Evolutionary conservation across 2,888 invertebrate species (phyloP).

Genomic region (Xestia sexstrigata): DNA sequence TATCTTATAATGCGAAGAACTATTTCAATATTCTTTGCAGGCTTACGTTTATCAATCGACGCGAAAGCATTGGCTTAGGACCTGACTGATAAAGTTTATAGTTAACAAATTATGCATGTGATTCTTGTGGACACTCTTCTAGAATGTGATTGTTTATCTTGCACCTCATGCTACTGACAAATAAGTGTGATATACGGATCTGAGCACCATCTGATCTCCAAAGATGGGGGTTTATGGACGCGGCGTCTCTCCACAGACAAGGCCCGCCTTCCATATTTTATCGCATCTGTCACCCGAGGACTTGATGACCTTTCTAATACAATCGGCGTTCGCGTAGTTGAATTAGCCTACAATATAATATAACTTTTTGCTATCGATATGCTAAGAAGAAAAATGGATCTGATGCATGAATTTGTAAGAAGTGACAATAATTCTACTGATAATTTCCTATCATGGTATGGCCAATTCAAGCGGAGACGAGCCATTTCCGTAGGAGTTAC

Average conservation of each 20-base stretch:
- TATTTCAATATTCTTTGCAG: neutral
- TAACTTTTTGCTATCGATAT: neutral
- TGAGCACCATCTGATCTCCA: neutral
- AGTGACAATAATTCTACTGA: neutral
- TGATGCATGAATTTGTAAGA: too few species aligned
- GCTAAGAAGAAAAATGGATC: neutral
- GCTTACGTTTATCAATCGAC: neutral
- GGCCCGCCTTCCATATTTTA: neutral
- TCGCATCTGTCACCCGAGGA: neutral
- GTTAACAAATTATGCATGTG: neutral
- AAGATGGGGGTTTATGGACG: neutral
- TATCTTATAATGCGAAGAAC: neutral
- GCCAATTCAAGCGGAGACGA: neutral
- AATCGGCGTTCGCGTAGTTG: neutral
- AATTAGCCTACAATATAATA: neutral
- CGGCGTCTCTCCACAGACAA: neutral
- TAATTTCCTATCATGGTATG: neutral
- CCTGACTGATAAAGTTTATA: neutral
- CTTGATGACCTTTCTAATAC: too few species aligned
- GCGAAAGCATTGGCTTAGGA: neutral
- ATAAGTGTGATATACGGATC: too few species aligned
- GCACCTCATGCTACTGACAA: neutral
- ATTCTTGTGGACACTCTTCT: neutral
- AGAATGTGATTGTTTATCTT: neutral
- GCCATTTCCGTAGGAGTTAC: neutral